Evolutionary conservation across 1,140 invertebrate species (phyloP), one percentile per base, ranked within the genome.

Genomic region (Lucilia sericata): DNA sequence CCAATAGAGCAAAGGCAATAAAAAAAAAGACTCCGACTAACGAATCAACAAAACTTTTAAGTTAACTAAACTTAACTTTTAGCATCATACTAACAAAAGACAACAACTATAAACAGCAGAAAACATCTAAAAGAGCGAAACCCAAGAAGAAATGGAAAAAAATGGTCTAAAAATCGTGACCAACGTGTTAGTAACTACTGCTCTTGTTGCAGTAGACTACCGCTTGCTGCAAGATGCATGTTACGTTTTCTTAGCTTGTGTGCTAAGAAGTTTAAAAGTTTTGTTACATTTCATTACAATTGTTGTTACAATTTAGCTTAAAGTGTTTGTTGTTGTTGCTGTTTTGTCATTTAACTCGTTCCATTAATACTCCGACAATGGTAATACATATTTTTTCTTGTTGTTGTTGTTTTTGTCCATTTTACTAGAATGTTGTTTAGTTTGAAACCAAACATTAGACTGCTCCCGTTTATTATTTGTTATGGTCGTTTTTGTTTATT

Each of bases 181-280:
- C 76, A 80, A 80, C 76, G 76, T 80, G 76, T 80, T 80, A 80
- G 76, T 49, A 80, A 78, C 30, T 42, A 78, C n/a, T n/a, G 75
- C 36, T 47, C 75, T 80, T 80, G 76, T 21, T 70, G 76, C 25
- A 30, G 25, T 30, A 30, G 25, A 34, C 75, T 47, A 34, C n/a
- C n/a, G 55, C 55, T 60, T n/a, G 55, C 55, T 60, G 55, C 55
- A 78, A 78, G 34, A 19, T 8, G 30, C 42, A 78, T 78, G 74
- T 42, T 80, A 30, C 25, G n/a, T 80, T 70, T 76, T 13, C 34
- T n/a, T 76, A 17, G 65, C 5, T 21, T 70, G 21, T 21, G 65
- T 70, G 25, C 25, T 25, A 25, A 60, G 55, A 60, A 70, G 65
- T 70, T 70, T 19, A 70, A 25, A 70, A 70, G 65, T 70, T 70